Evolutionary conservation across 2,888 invertebrate species (phyloP).

Genomic region (Andricus quercusramuli): DNA sequence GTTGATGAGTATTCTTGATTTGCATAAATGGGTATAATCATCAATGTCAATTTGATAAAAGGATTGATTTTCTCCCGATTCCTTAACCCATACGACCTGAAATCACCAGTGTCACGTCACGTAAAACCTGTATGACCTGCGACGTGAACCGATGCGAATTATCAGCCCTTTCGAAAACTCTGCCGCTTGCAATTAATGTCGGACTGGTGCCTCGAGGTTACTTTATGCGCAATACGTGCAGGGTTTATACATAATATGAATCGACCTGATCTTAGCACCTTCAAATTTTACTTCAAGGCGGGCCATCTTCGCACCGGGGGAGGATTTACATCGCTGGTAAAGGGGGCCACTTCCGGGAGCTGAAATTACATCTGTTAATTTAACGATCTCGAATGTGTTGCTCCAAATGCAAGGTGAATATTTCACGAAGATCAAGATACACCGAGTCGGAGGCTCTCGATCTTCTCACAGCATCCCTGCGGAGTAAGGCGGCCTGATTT

Average conservation of each 20-base stretch:
- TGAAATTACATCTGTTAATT: slow-evolving; percentile 34
- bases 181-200: slow-evolving; percentile 3
- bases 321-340: slow-evolving; percentile 15
- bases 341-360: slow-evolving; percentile 34
- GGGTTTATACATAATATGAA: background rate
- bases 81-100: no score
- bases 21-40: no score
- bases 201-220: background rate
- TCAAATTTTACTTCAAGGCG: slow-evolving; percentile 7
- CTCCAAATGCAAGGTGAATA: slow-evolving; percentile 49
- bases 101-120: background rate
- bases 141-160: slow-evolving; percentile 6
- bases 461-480: slow-evolving; percentile 42
- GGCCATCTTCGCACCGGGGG: background rate
- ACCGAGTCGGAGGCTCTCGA: slow-evolving; percentile 43
- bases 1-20: no score
- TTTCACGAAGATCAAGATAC: slow-evolving; percentile 45
- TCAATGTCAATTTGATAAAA: no score
- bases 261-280: background rate
- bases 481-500: slow-evolving; percentile 30
- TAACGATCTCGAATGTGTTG: slow-evolving; percentile 48
- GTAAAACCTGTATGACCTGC: background rate
- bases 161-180: background rate
- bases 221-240: slow-evolving; percentile 11
- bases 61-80: no score